Evolutionary conservation across 2,888 invertebrate species (phyloP), one percentile per base, ranked within the genome.

Genomic region (Ophioninae sp.): DNA sequence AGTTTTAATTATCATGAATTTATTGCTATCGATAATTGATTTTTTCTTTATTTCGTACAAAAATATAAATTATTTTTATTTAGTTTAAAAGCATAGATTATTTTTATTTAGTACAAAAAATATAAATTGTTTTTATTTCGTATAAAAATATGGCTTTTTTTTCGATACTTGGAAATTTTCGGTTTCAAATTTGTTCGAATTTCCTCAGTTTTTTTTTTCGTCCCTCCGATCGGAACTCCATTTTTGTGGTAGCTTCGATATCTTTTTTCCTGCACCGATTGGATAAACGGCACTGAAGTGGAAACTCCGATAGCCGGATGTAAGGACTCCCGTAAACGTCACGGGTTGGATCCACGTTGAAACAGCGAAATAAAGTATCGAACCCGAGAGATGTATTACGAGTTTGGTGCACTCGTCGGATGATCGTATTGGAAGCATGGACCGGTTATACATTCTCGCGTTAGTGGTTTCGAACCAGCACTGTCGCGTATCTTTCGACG

Each of bases 351-450:
- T 78, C 75, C 67, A 39, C 71, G 78, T 78, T 67, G 74, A 78
- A 83, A 71, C 23, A 61, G 71, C 71, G 78, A 83, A 83, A 81
- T 75, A 78, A 23, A 44, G 71, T 67, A 37, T 41, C 69, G 56
- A 44, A 44, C 44, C 10, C 10, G 61, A 23, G 22, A 63, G 77
- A 68, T 77, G 59, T 67, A 79, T 56, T 58, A 65, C 44, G 59
- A 23, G 61, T 30, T 59, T 83, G 71, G 78, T 61, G 81, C 51
- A 83, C 61, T 56, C 83, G 37, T 81, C 63, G 77, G 78, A 81
- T 81, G 81, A 81, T 81, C 83, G 78, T 67, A 81, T 81, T 78
- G 75, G 78, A 75, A 80, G 73, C 74, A 81, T 75, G 80, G 68
- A n/a, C 30, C 44, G n/a, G 44, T 63, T 37, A 69, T 69, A 75